These are phyloP conservation scores for Ramphastos sulfuratus DNA, from an alignment of 2,113 vertebrate species.

Conservation along the genomic window DNA sequence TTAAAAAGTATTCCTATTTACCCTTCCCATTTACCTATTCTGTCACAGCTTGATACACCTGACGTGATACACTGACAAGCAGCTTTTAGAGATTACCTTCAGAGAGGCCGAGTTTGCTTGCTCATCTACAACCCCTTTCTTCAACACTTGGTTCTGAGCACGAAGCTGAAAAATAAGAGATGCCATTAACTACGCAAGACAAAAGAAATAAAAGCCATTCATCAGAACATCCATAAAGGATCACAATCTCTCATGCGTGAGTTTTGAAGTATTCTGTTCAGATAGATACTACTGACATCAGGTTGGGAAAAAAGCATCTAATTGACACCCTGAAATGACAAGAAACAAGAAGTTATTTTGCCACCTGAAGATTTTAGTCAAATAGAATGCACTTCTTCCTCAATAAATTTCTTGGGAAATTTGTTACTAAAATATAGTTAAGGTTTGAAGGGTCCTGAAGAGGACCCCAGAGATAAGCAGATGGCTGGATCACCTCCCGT, in stretches of 20 bases:
- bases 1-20: not conserved
- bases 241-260: not conserved
- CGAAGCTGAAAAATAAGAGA: conserved; percentile 84
- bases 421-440: not conserved
- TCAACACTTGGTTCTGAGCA: conserved; percentile 97
- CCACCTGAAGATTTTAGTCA: not conserved
- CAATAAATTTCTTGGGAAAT: not conserved
- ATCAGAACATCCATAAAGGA: not conserved
- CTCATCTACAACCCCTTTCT: conserved; percentile 97
- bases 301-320: not conserved
- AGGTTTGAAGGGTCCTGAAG: not conserved
- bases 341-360: not conserved
- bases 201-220: not conserved
- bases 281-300: not conserved
- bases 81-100: conserved; percentile 81
- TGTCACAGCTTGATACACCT: not conserved
- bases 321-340: not conserved
- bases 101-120: conserved; percentile 88
- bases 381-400: not conserved
- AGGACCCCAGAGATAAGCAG: too few species aligned
- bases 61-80: rapidly evolving
- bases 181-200: not conserved
- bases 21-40: not conserved
- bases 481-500: too few species aligned
- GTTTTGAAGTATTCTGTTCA: not conserved